phyloP scores from a whole-genome alignment of 2,797 vertebrate genomes.

The Syngnathus rostellatus region DNA sequence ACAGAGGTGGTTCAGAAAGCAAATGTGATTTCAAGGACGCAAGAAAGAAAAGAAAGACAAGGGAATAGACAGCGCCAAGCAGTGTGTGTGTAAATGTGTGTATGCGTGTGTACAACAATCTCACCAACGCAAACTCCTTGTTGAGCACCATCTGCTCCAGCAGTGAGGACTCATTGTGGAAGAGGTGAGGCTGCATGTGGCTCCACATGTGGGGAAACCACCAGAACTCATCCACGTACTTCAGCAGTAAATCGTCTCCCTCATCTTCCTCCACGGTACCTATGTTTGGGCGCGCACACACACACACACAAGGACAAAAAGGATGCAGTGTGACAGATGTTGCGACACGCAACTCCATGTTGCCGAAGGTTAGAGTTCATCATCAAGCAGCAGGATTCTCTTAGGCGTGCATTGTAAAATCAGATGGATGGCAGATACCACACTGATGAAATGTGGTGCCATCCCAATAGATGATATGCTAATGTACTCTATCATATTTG shows the following conservation, averaged over 20 bases:
- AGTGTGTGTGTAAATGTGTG: background rate
- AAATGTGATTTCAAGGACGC: conserved; percentile 33
- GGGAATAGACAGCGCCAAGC: conserved; percentile 28
- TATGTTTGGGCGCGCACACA: conserved; percentile 11
- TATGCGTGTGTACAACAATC: conserved; percentile 41
- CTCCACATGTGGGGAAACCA: conserved; percentile 99
- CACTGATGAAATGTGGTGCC: conserved; percentile 21
- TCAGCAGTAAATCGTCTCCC: conserved; percentile 85
- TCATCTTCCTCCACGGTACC: conserved; percentile 85
- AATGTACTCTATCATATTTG: conserved; percentile 6
- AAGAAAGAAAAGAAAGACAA: conserved; percentile 13
- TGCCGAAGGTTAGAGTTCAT: conserved; percentile 1
- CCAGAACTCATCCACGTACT: conserved; percentile 91
- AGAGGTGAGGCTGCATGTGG: conserved; percentile 97
- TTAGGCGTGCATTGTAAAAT: conserved; percentile 28
- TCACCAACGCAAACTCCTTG: conserved; percentile 93
- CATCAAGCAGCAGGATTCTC: conserved; percentile 5
- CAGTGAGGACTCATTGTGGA: conserved; percentile 90
- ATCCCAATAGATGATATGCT: conserved; percentile 14
- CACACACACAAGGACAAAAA: conserved; percentile 13
- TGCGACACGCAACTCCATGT: background rate
- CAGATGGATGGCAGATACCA: conserved; percentile 24
- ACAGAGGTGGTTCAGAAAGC: conserved; percentile 18
- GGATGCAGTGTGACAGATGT: background rate
- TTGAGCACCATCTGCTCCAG: conserved; percentile 97